Base-by-base conservation (phyloP, 1,140 invertebrate genomes). In the Odontomachus brunneus region DNA sequence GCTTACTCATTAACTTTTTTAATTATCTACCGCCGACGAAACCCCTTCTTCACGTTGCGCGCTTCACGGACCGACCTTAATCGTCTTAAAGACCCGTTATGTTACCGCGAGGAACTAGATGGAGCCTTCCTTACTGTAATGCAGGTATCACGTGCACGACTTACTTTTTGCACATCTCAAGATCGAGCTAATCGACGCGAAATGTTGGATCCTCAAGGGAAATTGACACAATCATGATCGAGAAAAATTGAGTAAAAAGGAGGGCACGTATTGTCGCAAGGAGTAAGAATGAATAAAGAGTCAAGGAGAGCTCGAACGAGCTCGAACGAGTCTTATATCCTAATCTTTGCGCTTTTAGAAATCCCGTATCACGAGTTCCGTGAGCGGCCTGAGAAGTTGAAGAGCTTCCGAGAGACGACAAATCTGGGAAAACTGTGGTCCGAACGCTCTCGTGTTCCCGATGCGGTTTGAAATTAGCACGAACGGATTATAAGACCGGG, bases 1-100 rank as follows among this genome's bases (percentile, higher is more conserved):
- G 60, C 75, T 90, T 87, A 81, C 76, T 84, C 72, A 86, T 91
- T 91, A 92, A n/a, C 80, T 89, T 91, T 91, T 91, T 91, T 91
- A 91, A 92, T 92, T 90, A 91, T 91, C 88, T 87, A 53, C 26
- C 19, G 59, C 59, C 29, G 73, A 59, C 60, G 81, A 26, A 67
- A 33, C 49, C 71, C 63, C 38, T 72, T 86, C 76, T 11, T 83
- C 85, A 86, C 84, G 84, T 89, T 88, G 84, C 80, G 74, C 82
- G 87, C 80, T 88, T 85, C 88, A 90, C 87, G 86, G 83, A 53
- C 82, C 83, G 82, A 67, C 71, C 83, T 88, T 91, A 92, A 92
- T 92, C 88, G 87, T 78, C 88, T 90, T 88, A 89, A 90, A 84
- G 76, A 67, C 62, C 19, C 75, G 69, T 83, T 65, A 55, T 83